These are phyloP conservation scores for Holocentrus rufus DNA, from an alignment of 2,797 vertebrate genomes.

Conservation along the genomic window DNA sequence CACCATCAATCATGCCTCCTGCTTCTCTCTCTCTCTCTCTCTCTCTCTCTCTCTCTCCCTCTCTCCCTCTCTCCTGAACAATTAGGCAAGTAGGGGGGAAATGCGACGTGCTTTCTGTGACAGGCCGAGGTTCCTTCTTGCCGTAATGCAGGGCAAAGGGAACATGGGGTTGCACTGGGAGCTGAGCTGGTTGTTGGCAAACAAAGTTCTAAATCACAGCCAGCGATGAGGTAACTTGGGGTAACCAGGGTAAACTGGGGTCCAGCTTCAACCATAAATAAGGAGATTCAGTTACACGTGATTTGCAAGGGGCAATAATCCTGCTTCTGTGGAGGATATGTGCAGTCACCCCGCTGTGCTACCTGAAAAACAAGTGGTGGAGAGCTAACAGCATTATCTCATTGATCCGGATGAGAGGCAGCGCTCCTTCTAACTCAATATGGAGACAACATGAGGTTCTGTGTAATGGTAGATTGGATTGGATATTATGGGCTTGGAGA, in stretches of 20 bases:
- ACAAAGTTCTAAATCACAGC: constrained; percentile 39
- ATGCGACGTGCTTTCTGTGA: constrained; percentile 60
- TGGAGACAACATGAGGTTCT: constrained; percentile 31
- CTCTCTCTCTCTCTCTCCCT: neutral
- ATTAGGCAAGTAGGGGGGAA: constrained; percentile 34
- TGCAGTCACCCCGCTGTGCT: constrained; percentile 15
- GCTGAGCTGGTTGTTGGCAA: constrained; percentile 22
- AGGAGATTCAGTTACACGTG: constrained; percentile 60
- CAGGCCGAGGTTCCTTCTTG: constrained; percentile 26
- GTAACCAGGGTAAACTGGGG: constrained; percentile 45
- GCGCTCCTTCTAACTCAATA: constrained; percentile 53
- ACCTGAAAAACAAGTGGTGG: constrained; percentile 12
- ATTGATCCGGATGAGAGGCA: constrained; percentile 45
- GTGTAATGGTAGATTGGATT: constrained; percentile 49
- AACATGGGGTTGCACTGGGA: constrained; percentile 9
- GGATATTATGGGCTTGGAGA: constrained; percentile 40
- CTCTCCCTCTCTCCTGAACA: constrained; percentile 4
- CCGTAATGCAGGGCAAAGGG: constrained; percentile 33
- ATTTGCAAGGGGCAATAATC: constrained; percentile 49
- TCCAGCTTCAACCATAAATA: constrained; percentile 54
- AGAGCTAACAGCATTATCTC: constrained; percentile 45
- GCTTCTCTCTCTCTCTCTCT: constrained; percentile 15
- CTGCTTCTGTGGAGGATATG: constrained; percentile 43
- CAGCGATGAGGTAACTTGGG: constrained; percentile 28
- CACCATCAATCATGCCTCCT: constrained; percentile 71